Percentiles rank a stretch among this genome's conserved stretches.
These are phyloP conservation scores for Cassiopea xamachana DNA, from an alignment of 30 jellyfish, hydroid and myxozoan genomes.

Conservation along the genomic window DNA sequence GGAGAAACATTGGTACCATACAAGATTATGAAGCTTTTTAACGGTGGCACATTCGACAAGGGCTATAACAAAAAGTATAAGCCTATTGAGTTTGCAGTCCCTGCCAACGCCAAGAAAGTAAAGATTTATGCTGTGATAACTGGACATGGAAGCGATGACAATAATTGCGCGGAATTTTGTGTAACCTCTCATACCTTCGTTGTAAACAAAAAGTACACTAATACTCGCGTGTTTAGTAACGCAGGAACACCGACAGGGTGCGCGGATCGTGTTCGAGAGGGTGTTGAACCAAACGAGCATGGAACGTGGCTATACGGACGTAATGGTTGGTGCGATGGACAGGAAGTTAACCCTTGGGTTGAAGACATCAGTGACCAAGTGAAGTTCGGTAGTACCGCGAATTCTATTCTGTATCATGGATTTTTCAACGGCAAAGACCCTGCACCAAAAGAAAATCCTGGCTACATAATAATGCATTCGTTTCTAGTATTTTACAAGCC, in stretches of 20 bases:
- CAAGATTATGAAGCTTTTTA: slow-evolving; percentile 70
- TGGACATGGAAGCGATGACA: slow-evolving; percentile 98
- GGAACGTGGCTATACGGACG: slow-evolving; percentile 99
- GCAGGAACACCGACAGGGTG: slow-evolving; percentile 99
- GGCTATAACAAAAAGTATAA: slow-evolving; percentile 81
- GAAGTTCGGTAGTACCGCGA: slow-evolving; percentile 43
- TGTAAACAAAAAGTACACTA: slow-evolving; percentile 75
- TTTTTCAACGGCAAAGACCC: slow-evolving; percentile 95
- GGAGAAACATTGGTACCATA: slow-evolving; percentile 69
- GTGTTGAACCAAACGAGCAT: slow-evolving; percentile 98
- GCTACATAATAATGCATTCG: slow-evolving; percentile 94
- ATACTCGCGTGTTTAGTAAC: slow-evolving; percentile 86
- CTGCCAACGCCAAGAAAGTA: slow-evolving; percentile 79
- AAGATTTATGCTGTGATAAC: slow-evolving; percentile 83
- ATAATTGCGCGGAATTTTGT: slow-evolving; percentile 98
- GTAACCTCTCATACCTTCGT: slow-evolving; percentile 92
- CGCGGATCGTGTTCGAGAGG: slow-evolving; percentile 93
- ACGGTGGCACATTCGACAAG: slow-evolving; percentile 93
- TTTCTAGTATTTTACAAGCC: slow-evolving; percentile 82
- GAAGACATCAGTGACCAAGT: slow-evolving; percentile 95
- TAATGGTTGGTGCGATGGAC: slow-evolving; percentile 99
- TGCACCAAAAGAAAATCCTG: slow-evolving; percentile 84
- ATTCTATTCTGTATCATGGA: slow-evolving; percentile 79
- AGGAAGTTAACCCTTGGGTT: slow-evolving; percentile 97
- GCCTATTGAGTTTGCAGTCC: slow-evolving; percentile 72